Evolutionary conservation across 2,888 invertebrate genomes (phyloP).

Genomic region (Drosophila mercatorum): DNA sequence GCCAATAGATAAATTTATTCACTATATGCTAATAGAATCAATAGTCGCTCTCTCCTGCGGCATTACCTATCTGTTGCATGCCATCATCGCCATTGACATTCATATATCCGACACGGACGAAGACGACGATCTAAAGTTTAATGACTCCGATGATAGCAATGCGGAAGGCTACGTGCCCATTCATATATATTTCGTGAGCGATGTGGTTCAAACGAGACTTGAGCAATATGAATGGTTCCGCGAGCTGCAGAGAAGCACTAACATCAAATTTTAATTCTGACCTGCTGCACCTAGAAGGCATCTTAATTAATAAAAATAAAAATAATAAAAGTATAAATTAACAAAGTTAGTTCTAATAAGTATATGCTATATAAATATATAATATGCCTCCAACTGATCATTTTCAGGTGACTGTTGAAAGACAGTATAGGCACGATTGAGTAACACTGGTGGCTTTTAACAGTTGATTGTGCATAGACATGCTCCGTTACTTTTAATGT

Average conservation of each 20-base stretch:
- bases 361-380: neutral
- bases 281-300: neutral
- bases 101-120: conserved; percentile 28
- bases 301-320: neutral
- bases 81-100: conserved; percentile 49
- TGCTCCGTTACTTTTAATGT: no score
- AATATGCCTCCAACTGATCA: no score
- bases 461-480: no score
- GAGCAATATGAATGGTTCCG: conserved; percentile 14
- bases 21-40: conserved; percentile 43
- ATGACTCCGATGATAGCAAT: neutral
- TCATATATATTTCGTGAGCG: neutral
- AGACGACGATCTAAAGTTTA: neutral
- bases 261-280: neutral
- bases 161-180: conserved; percentile 18
- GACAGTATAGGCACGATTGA: no score
- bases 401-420: neutral
- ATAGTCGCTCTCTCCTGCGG: conserved; percentile 18
- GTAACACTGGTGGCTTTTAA: no score
- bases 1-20: conserved; percentile 43
- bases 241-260: neutral
- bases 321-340: neutral
- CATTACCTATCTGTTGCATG: conserved; percentile 52
- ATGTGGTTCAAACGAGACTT: conserved; percentile 14
- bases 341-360: neutral